A percentile compares a stretch with the other conserved stretches of the same genome.
Evolutionary conservation across 53 echinoderm and acorn worm genomes (phyloP).

Genomic region (Echinarachnius parma): DNA sequence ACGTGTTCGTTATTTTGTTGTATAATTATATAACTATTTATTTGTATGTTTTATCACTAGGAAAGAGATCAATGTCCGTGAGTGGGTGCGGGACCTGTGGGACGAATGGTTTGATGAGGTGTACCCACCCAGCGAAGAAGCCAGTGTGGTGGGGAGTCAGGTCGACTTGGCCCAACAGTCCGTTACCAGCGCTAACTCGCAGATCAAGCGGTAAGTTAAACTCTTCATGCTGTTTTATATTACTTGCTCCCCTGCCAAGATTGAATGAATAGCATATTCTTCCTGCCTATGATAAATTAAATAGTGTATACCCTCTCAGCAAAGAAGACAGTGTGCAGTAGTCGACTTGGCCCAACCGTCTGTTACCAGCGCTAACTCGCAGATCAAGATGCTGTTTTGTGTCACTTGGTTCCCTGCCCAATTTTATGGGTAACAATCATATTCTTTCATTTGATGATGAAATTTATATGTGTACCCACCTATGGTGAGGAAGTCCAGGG

Average conservation of each 20-base stretch:
- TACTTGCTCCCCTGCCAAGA: too few relatives aligned
- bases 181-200: constrained; percentile 24
- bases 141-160: constrained; percentile 46
- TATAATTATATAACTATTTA: too few relatives aligned
- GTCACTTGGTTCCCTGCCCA: too few relatives aligned
- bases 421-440: too few relatives aligned
- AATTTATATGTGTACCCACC: too few relatives aligned
- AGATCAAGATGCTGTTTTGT: constrained; percentile 48
- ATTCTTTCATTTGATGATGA: too few relatives aligned
- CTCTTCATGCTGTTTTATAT: too few relatives aligned
- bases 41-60: too few relatives aligned
- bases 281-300: too few relatives aligned
- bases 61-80: constrained; percentile 51
- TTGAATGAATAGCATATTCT: too few relatives aligned
- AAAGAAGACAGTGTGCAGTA: constrained; percentile 50
- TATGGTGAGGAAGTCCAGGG: too few relatives aligned
- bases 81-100: constrained; percentile 93
- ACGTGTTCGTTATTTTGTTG: too few relatives aligned
- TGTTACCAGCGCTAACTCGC: constrained; percentile 24
- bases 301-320: constrained; percentile 82
- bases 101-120: constrained; percentile 97
- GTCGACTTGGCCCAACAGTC: constrained; percentile 42
- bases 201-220: constrained; percentile 51
- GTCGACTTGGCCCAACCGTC: constrained; percentile 42
- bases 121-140: constrained; percentile 69